Base-by-base conservation (phyloP, 1,140 invertebrate species). In the Euwallacea similis region DNA sequence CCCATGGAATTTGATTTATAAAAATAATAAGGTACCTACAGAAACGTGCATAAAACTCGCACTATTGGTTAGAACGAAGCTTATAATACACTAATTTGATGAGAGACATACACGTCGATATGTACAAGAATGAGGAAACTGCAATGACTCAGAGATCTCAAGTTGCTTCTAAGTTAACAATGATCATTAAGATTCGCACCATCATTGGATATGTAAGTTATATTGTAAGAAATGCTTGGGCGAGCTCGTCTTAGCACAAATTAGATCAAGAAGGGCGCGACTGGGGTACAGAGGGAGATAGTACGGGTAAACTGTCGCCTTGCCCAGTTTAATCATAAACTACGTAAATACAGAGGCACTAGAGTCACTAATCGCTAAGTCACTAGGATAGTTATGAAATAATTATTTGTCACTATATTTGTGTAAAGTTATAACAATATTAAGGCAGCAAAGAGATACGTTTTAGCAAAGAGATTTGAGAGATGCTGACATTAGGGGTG, bases 381-480 rank as follows among this genome's bases (percentile, higher is more conserved):
- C 71, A 75, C 73, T 76, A 74, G 71, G 75, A 76, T 76, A 78
- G 76, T 64, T 68, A 76, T 71, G 72, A 75, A 77, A 74, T 76
- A 76, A 63, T 79, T 79, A 78, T 77, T 77, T 79, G 77, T 79
- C 76, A 69, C 74, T 79, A 76, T 77, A 74, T 75, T 66, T 75
- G 73, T 75, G 72, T 72, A 72, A 73, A 58, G 74, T 74, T 72
- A 73, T 71, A 62, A 43, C 21, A 10, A 62, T 76, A 54, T 76
- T 79, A 79, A 79, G 78, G 78, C 78, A 79, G 78, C 78, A 75
- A 78, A 79, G 78, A 79, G 74, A 76, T 77, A 73, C 76, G 21
- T 50, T 75, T 74, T 73, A 76, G 71, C 74, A 72, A 73, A 65
- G 60, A 62, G 21, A 33, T 33, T 33, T 33, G 21, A 33, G 21